Base-by-base conservation (phyloP, 2,797 vertebrate species). In the Melanotaenia boesemani region DNA sequence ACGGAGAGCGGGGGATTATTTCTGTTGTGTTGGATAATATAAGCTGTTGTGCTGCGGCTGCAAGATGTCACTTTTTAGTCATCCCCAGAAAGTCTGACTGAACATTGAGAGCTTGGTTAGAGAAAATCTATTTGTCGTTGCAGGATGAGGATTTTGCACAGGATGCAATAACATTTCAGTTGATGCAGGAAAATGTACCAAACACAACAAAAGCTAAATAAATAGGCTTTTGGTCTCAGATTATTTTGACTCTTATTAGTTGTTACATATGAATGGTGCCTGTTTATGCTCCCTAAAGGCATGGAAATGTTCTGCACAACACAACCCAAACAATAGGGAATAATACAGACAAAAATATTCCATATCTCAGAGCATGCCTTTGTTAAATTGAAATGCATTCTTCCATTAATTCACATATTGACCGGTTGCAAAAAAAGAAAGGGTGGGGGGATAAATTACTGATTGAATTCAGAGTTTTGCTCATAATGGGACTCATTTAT, bases 361-460 rank as follows among this genome's bases (percentile, higher is more conserved):
- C 72, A 77, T 78, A 85, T 90, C 89, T 84, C 24, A 65, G 71
- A 86, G 89, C 79, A 22, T 44, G 86, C 80, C 60, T 85, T 90
- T 88, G 85, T 87, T 87, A 92, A 92, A 94, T 88, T 92, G 88
- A 93, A 94, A 92, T 79, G 83, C 83, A 86, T 89, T 92, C 83
- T 92, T 91, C 89, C 90, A 93, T 94, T 94, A 92, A 93, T 94
- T 93, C 74, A 57, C 81, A 82, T 90, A 94, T 94, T 88, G 94
- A 95, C 95, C 83, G 57, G 26, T 64, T 77, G 69, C 65, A 84
- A 79, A 89, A 75, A 86, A 78, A 32, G 32, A 32, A 36, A 36
- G 5, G 34, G 39, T 2, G 77, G 79, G 32, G 58, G 73, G 67
- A 89, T 90, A 84, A 89, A 92, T 93, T 84, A 88, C 83, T 77